Conservation (phyloP, 1,140 invertebrate species). For the Argopecten irradians region DNA sequence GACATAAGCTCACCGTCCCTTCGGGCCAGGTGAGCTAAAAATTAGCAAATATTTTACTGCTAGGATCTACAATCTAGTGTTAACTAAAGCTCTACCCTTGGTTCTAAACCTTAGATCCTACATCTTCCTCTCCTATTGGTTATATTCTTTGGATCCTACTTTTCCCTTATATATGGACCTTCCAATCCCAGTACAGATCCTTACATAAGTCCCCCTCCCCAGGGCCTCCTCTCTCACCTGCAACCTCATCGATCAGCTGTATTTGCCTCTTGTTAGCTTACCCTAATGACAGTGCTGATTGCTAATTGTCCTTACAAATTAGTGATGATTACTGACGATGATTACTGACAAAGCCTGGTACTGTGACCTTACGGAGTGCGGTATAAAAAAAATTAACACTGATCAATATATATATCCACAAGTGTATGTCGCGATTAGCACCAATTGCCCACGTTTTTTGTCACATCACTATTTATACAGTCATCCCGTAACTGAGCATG, state of each 20-base stretch:
- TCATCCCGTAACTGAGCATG: background rate
- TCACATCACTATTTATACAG: background rate
- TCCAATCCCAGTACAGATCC: background rate
- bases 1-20: too few species aligned
- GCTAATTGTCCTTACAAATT: slow-evolving; percentile 17
- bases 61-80: too few species aligned
- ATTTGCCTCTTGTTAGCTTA: background rate
- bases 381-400: slow-evolving; percentile 11
- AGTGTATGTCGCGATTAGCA: background rate
- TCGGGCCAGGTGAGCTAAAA: too few species aligned
- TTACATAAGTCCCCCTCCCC: background rate
- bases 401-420: background rate
- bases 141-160: background rate
- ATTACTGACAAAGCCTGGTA: background rate
- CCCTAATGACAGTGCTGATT: slow-evolving; percentile 13
- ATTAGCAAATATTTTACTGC: too few species aligned
- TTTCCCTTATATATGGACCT: background rate
- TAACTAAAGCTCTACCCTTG: too few species aligned
- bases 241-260: background rate
- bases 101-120: too few species aligned
- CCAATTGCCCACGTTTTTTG: background rate
- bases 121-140: background rate
- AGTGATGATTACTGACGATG: slow-evolving; percentile 10
- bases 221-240: background rate
- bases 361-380: background rate